A percentile compares a stretch with the other conserved stretches of the same genome.
Conservation (phyloP, 2,797 vertebrate genomes). For the Ibycter americanus region DNA sequence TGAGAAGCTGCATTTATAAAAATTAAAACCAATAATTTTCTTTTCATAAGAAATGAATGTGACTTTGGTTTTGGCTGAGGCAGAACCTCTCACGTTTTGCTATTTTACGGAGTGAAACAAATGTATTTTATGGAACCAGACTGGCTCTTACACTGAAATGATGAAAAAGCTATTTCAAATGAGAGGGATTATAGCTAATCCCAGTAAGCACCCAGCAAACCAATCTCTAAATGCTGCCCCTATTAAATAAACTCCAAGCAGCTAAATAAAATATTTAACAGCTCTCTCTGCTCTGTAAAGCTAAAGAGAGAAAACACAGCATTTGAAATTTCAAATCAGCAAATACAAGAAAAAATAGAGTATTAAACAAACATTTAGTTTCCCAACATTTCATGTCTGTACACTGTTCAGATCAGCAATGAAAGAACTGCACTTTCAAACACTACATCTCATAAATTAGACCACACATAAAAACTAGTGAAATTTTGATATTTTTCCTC, state of each 20-base stretch:
- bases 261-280: conserved; percentile 20
- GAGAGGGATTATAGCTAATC: conserved; percentile 64
- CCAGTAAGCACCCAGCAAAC: conserved; percentile 19
- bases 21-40: not conserved
- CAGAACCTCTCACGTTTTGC: not conserved
- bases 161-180: conserved; percentile 52
- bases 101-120: conserved; percentile 28
- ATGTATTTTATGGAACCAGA: conserved; percentile 22
- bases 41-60: not conserved
- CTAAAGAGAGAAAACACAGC: not conserved
- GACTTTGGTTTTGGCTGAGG: not conserved
- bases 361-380: not conserved
- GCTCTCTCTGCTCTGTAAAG: not conserved
- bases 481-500: not conserved
- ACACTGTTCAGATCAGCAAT: not conserved
- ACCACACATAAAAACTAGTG: not conserved
- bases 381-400: not conserved
- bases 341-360: not conserved
- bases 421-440: not conserved
- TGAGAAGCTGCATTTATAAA: not conserved
- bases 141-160: not conserved
- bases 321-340: not conserved
- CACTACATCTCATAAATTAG: not conserved
- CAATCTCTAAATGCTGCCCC: not conserved
- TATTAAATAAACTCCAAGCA: conserved; percentile 40